Conservation (phyloP, 2,113 vertebrate genomes). For the Lepisosteus osseus region DNA sequence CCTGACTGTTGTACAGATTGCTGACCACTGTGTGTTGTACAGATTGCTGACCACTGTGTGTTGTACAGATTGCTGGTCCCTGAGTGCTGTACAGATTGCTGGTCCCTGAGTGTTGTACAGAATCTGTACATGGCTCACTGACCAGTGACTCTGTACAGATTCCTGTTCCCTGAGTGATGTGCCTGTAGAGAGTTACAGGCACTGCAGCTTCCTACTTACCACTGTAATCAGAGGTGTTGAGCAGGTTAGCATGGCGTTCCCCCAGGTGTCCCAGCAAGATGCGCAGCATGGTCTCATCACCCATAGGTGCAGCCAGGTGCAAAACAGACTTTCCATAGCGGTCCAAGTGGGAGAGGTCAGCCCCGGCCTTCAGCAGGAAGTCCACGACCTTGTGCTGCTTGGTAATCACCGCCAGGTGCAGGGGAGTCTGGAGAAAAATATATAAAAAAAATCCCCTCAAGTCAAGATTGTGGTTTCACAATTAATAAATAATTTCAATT, state of each 20-base stretch:
- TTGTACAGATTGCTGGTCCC: too few relatives aligned
- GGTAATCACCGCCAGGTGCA: conserved; percentile 91
- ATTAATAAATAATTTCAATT: too few relatives aligned
- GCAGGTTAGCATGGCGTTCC: conserved; percentile 57
- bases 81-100: too few relatives aligned
- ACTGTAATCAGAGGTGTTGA: conserved; percentile 76
- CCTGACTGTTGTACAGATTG: too few relatives aligned
- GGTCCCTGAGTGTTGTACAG: too few relatives aligned
- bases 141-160: too few relatives aligned
- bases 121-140: too few relatives aligned
- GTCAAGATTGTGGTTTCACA: too few relatives aligned
- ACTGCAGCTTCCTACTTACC: conserved; percentile 60
- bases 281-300: conserved; percentile 66
- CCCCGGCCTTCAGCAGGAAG: conserved; percentile 73
- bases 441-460: background rate
- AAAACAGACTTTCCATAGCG: conserved; percentile 80
- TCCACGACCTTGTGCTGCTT: conserved; percentile 79
- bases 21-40: too few relatives aligned
- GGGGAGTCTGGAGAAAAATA: conserved; percentile 68
- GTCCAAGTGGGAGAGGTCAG: conserved; percentile 80
- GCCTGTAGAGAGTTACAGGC: too few relatives aligned
- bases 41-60: too few relatives aligned
- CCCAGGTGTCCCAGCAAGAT: conserved; percentile 68
- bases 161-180: too few relatives aligned
- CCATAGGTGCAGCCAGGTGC: conserved; percentile 79